Percentiles rank a stretch among this genome's conserved stretches.
Evolutionary conservation across 2,797 vertebrate species (phyloP).

Genomic region (Notamacropus eugenii): DNA sequence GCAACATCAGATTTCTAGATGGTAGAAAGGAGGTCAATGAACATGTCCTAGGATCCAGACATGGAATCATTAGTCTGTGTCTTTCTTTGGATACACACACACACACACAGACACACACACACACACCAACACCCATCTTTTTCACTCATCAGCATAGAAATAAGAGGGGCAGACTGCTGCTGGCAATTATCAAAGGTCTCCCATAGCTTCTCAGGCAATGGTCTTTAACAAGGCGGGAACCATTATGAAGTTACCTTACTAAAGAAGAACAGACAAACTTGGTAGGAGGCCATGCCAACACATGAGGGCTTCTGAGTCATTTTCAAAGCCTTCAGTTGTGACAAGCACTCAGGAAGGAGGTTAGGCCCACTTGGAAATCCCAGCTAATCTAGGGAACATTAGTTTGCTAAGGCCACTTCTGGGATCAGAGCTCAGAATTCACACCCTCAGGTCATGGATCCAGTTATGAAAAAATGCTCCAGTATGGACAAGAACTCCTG

Average conservation of each 20-base stretch:
- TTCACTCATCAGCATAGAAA: neutral
- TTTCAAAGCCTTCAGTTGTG: neutral
- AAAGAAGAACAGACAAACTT: neutral
- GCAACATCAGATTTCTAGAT: neutral
- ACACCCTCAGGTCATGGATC: neutral
- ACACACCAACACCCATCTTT: neutral
- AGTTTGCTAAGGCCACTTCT: neutral
- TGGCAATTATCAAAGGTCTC: neutral
- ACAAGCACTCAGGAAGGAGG: neutral
- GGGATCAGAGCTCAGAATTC: neutral
- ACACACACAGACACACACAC: too few relatives aligned
- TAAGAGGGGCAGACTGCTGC: neutral
- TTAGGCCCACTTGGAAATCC: neutral
- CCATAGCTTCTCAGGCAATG: neutral
- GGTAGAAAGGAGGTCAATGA: neutral
- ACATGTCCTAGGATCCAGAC: neutral
- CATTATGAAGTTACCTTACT: neutral
- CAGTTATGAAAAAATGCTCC: neutral
- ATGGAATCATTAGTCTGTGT: neutral
- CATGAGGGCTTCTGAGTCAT: neutral
- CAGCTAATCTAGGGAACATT: neutral
- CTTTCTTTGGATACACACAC: neutral
- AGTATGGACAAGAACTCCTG: neutral
- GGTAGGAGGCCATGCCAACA: neutral
- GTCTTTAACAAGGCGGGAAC: neutral